Percentiles rank a stretch among this genome's conserved stretches.
These are phyloP conservation scores for Nasonia giraulti DNA, from an alignment of 1,140 invertebrate genomes.

Conservation along the genomic window DNA sequence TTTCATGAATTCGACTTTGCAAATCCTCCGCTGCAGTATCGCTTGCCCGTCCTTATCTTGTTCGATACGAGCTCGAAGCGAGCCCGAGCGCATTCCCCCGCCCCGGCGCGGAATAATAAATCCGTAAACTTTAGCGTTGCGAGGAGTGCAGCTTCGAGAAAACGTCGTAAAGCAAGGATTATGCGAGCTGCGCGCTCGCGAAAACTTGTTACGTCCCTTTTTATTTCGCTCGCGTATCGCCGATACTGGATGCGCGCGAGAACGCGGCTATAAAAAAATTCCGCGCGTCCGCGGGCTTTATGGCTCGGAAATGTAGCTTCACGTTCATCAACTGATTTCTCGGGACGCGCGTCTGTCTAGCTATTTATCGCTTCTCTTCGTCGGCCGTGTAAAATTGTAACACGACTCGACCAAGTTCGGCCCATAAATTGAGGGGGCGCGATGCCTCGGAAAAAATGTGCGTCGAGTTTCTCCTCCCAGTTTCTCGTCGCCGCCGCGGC, in stretches of 20 bases:
- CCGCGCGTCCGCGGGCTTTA: neutral
- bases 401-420: too few species aligned
- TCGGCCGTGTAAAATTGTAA: too few species aligned
- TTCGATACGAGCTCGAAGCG: too few species aligned
- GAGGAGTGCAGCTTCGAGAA: neutral
- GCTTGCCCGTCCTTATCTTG: too few species aligned
- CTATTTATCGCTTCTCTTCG: too few species aligned
- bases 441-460: neutral
- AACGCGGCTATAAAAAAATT: neutral
- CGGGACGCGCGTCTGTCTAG: too few species aligned
- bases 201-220: conserved; percentile 1
- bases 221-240: neutral
- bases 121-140: neutral
- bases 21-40: neutral
- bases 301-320: neutral
- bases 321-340: neutral
- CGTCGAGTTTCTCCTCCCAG: neutral
- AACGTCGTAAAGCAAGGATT: neutral
- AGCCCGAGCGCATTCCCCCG: neutral
- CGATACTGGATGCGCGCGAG: neutral
- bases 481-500: neutral
- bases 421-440: too few species aligned
- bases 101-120: neutral
- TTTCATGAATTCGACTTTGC: neutral
- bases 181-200: neutral